Evolutionary conservation across 2,797 vertebrate species (phyloP).

Genomic region (Enteromius trimaculatus): DNA sequence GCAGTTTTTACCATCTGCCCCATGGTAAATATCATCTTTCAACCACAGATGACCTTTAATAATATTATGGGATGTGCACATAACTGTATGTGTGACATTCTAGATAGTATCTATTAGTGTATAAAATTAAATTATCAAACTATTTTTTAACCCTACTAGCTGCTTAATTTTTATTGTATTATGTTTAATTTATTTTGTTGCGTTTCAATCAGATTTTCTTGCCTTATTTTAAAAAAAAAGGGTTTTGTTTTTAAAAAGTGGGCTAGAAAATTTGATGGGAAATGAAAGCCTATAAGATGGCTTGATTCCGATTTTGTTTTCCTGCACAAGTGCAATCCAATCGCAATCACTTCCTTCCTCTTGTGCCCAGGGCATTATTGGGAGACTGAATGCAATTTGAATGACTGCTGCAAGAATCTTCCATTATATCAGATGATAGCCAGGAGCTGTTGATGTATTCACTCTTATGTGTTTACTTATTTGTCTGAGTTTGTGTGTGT

Average conservation of each 20-base stretch:
- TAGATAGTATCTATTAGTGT: not conserved
- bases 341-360: constrained; percentile 50
- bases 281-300: constrained; percentile 29
- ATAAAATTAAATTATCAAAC: not conserved
- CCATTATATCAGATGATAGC: constrained; percentile 46
- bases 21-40: not conserved
- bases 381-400: constrained; percentile 39
- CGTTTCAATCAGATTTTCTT: not conserved
- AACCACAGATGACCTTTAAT: not conserved
- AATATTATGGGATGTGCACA: not conserved
- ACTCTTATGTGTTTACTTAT: constrained; percentile 70
- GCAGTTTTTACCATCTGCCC: not conserved
- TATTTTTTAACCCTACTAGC: not conserved
- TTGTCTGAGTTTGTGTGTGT: constrained; percentile 65
- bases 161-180: not conserved
- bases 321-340: constrained; percentile 33
- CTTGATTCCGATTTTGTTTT: constrained; percentile 28
- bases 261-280: constrained; percentile 1
- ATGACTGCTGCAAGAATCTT: constrained; percentile 45
- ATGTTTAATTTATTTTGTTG: not conserved
- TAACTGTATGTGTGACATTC: not conserved
- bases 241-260: constrained; percentile 9
- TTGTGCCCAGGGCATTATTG: constrained; percentile 65
- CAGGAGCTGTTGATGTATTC: constrained; percentile 41
- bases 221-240: constrained; percentile 7